Base-by-base conservation (phyloP, 2,113 vertebrate species). In the Syngnathoides biaculeatus region DNA sequence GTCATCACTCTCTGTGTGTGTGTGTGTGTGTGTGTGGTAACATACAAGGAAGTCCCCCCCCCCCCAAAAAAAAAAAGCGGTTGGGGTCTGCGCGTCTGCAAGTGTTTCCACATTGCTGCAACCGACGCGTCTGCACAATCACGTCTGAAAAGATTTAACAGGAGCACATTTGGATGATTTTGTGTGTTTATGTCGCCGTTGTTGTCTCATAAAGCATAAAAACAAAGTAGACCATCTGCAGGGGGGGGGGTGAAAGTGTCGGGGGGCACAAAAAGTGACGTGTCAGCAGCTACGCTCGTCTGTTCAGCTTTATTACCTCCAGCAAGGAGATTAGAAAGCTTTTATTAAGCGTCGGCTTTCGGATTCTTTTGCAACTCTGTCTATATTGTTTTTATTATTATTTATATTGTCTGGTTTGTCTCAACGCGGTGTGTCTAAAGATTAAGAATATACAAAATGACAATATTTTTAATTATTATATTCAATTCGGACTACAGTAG, bases 1-100 rank as follows among this genome's bases (percentile, higher is more conserved):
- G 73, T 85, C 74, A 74, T 71, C 48, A 59, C 14, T 22, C 35
- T 20, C 10, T 30, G 45, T 27, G 13, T 47, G 20, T 22, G 35
- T 38, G 57, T 19, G 24, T 55, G 52, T 19, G 17, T 58, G 58
- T 40, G 58, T 42, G n/a, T 43, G 6, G 20, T 40, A 42, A 22
- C 13, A 12, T 43, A 17, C 26, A 42, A 62, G n/a, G 60, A 43
- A 26, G 60, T 43, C 30, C 30, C 30, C 30, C 30, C 30, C 30
- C 30, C 30, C 30, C 30, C 5, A n/a, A n/a, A n/a, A n/a, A n/a
- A n/a, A n/a, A n/a, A 5, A 8, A 22, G 60, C 40, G 22, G 60
- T 62, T 62, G 14, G 39, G 8, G 10, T 20, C 15, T n/a, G n/a
- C 8, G 56, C 11, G 56, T n/a, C n/a, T n/a, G n/a, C 52, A 24